Conservation (phyloP, 1,140 invertebrate genomes). For the Augochlora pura region DNA sequence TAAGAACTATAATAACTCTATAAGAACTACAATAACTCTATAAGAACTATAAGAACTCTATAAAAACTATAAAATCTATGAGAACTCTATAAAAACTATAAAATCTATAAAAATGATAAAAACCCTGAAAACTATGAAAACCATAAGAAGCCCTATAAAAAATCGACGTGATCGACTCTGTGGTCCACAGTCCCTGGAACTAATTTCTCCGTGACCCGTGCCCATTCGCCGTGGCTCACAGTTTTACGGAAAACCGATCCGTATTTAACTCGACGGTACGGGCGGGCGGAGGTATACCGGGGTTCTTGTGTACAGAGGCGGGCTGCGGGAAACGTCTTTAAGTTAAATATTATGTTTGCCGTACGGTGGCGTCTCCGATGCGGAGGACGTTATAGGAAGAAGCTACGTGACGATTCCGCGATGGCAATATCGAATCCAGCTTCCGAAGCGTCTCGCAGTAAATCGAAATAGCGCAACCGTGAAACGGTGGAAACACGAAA, state of each 20-base stretch:
- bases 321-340: slow-evolving; percentile 43
- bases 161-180: not conserved
- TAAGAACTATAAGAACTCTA: too few species aligned
- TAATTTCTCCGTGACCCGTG: not conserved
- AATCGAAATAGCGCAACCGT: slow-evolving; percentile 44
- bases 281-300: too few species aligned
- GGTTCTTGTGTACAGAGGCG: not conserved
- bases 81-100: too few species aligned
- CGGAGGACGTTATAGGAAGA: slow-evolving; percentile 13
- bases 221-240: not conserved
- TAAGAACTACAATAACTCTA: too few species aligned
- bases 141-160: too few species aligned
- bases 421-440: slow-evolving; percentile 52
- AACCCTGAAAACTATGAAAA: too few species aligned
- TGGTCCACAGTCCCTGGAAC: not conserved
- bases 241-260: not conserved
- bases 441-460: slow-evolving; percentile 32
- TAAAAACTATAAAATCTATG: too few species aligned
- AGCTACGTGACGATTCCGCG: slow-evolving; percentile 48
- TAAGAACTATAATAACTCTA: too few species aligned
- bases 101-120: too few species aligned
- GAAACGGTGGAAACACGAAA: not conserved
- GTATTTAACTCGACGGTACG: slow-evolving; percentile 10
- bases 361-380: slow-evolving; percentile 42
- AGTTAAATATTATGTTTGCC: slow-evolving; percentile 64